Base-by-base conservation (phyloP, 2,888 invertebrate genomes). In the Eugnorisma glareosa region DNA sequence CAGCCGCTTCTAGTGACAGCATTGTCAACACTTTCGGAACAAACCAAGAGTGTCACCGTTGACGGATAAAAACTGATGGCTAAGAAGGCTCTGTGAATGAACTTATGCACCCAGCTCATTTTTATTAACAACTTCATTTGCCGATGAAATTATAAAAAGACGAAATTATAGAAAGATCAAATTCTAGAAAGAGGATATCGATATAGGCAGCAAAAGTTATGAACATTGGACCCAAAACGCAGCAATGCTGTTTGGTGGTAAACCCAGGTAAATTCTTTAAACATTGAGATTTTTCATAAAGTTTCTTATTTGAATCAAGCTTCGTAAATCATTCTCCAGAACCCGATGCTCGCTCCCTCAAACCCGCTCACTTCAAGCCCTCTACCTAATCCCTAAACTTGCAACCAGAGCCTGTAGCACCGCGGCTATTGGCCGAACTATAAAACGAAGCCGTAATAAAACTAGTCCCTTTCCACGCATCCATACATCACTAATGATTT, bases 401-500 rank as follows among this genome's bases (percentile, higher is more conserved):
- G 93, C 95, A 94, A 93, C 93, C 93, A 94, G 93, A 90, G 93
- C 92, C 92, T 89, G 89, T 85, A 85, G 92, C 90, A 89, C 90
- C 84, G 89, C 84, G 90, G 93, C 92, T 93, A 93, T 94, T 92
- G 92, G 89, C 90, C 91, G 92, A 93, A 94, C 95, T 94, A 95
- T 96, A 96, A 95, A 95, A 94, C 91, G 86, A 90, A 89, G 85
- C 92, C 93, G 92, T 93, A 93, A 93, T 94, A 95, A 95, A 95
- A 94, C 92, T 90, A 89, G 90, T 88, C 94, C 94, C 93, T 93
- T 93, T 90, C 91, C 89, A 79, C 91, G 93, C 92, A 91, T 94
- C 94, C 95, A 95, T 95, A 94, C 95, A 95, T 95, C 93, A 93
- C 95, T 95, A 95, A 95, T 95, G 94, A 95, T 89, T 86, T 90